Evolutionary conservation across 2,113 vertebrate species (phyloP).

Genomic region (Pseudorectes ferrugineus): DNA sequence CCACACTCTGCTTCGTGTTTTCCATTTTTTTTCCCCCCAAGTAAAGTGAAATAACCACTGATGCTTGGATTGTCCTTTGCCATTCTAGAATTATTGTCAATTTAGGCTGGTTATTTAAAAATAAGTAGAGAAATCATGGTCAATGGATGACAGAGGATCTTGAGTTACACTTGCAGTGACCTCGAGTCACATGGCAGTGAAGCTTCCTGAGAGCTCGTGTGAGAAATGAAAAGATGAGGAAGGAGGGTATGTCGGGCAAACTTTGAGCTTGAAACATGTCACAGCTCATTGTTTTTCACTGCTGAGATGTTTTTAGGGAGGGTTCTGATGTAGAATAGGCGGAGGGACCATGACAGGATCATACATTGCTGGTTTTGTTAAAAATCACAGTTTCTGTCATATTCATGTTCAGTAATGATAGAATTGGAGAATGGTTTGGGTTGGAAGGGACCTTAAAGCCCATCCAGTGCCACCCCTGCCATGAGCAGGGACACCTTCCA

Average conservation of each 20-base stretch:
- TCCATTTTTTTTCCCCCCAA: rapidly evolving
- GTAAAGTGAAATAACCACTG: neutral
- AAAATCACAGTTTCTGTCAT: neutral
- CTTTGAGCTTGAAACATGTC: no score
- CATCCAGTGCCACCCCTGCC: neutral
- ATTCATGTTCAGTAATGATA: rapidly evolving
- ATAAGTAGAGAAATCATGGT: rapidly evolving
- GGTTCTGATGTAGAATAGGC: neutral
- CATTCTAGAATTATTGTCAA: neutral
- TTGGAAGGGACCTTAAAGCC: neutral
- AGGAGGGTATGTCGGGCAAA: neutral
- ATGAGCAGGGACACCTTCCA: neutral
- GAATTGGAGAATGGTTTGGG: neutral
- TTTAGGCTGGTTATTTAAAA: neutral
- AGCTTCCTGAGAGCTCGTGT: neutral
- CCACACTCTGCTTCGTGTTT: rapidly evolving
- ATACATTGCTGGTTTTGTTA: neutral
- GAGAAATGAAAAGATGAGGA: neutral
- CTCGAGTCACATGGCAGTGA: rapidly evolving
- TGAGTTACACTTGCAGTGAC: neutral
- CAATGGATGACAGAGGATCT: neutral
- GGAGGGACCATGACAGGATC: neutral
- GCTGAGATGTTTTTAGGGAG: neutral
- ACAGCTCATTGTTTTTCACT: neutral
- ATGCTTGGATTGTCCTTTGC: neutral